Base-by-base conservation (phyloP, 2,888 invertebrate genomes). In the Sarcophaga variegata region DNA sequence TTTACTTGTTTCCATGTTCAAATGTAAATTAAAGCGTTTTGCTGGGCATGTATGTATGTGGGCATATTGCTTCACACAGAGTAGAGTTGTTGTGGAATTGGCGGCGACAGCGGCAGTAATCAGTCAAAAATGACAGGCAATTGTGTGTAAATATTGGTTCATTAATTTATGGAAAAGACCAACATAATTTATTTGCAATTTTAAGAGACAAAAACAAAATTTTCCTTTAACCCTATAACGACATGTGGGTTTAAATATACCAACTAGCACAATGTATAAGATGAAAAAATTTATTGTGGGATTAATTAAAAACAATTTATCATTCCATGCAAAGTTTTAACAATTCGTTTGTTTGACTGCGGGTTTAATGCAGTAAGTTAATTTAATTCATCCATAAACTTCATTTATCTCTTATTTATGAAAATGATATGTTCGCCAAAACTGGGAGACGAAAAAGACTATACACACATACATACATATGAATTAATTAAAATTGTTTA, bases 61-160 rank as follows among this genome's bases (percentile, higher is more conserved):
- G 4, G 54, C 1, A 54, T 54, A 54, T 14, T 54, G 54, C 17
- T 14, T 37, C 10, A 54, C 17, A 54, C 54, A 14, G 17, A 12
- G 5, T 17, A 54, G 17, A 37, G 37, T 37, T 37, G 37, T 37
- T 37, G 54, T 54, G 54, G 54, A 54, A 54, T 12, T 54, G 54
- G 54, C 54, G 12, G 17, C 17, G 37, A 67, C 66, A 67, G 10
- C 10, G 45, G n/a, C 66, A 67, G 49, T 79, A 79, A 71, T 79
- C 79, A 79, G 70, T 79, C 70, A 79, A 79, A 79, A 79, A 37
- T 70, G 79, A 71, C 79, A 79, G 79, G 67, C 45, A 45, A 67
- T 45, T 67, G 67, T 67, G 20, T 67, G 67, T 54, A 20, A 20
- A 67, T 67, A 67, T 67, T 67, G 45, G 45, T 47, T 47, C 67